These are phyloP conservation scores for Lacerta bilineata DNA, from an alignment of 2,797 vertebrate species.

Conservation along the genomic window DNA sequence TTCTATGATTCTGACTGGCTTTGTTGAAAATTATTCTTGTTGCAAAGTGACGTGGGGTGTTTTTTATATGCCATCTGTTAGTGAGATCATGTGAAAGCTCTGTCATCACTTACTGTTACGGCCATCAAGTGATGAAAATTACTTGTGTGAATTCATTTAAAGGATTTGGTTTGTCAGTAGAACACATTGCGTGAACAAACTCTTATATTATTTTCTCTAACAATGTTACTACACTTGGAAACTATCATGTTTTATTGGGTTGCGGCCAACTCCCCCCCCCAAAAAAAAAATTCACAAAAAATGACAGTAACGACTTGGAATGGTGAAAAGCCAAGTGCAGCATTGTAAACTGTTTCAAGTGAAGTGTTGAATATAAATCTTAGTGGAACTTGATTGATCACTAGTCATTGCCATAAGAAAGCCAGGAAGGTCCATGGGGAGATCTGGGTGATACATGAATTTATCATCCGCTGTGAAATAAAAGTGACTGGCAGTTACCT, in stretches of 20 bases:
- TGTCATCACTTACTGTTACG: background rate
- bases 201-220: background rate
- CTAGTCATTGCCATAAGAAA: constrained; percentile 5
- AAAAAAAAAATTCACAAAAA: background rate
- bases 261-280: background rate
- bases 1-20: too few species aligned
- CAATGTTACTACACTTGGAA: background rate
- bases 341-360: constrained; percentile 18
- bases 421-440: constrained; percentile 43
- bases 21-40: background rate
- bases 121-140: background rate
- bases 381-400: constrained; percentile 38
- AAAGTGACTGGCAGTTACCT: constrained; percentile 37
- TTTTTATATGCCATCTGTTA: background rate
- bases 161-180: background rate
- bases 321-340: constrained; percentile 23
- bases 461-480: background rate
- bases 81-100: background rate
- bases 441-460: background rate
- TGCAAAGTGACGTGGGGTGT: background rate
- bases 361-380: constrained; percentile 6
- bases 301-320: background rate
- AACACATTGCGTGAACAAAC: background rate
- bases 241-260: background rate
- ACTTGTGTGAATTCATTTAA: background rate